Base-by-base conservation (phyloP, 2,888 invertebrate species). In the Orthosia gothica region DNA sequence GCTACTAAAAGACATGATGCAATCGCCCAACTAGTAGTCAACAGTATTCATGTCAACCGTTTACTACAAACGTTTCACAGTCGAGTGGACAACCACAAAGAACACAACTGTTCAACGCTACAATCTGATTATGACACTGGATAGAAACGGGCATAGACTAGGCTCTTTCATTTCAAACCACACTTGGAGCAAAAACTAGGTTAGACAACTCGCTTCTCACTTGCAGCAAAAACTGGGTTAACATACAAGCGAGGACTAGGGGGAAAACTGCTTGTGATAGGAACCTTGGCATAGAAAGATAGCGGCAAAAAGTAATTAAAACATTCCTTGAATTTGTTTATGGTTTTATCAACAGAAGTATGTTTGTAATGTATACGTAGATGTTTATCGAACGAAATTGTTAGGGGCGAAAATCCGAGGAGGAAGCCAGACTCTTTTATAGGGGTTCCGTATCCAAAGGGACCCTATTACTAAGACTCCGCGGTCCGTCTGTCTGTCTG, bases 111-210 rank as follows among this genome's bases (percentile, higher is more conserved):
- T 55, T 57, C 15, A 52, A 68, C 18, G 16, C 74, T 13, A 74
- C 81, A 61, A 82, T 84, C 66, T 62, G 76, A 78, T 88, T 86
- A 76, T 81, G 68, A 70, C 66, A 84, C 55, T 61, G 64, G 50
- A 71, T 76, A 70, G 68, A 74, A 79, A 86, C 76, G 70, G 79
- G 63, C 70, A 54, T 61, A 66, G 49, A 54, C 59, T 55, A 32
- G 65, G 32, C 52, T 73, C 66, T 81, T 79, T 78, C 52, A 61
- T 81, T 79, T 78, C 52, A 61, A 77, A 72, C 70, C 59, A 26
- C 74, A 68, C 61, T 76, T 57, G 7, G n/a, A 45, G 26, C 62
- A 65, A 76, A 63, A 79, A 73, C 58, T 70, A 68, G 85, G 84
- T 77, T 86, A 80, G 59, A 3, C 23, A 67, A 20, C 52, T 59